Evolutionary conservation across 2,113 vertebrate species (phyloP), one percentile per base, ranked within the genome.

Genomic region (Mesitornis unicolor): DNA sequence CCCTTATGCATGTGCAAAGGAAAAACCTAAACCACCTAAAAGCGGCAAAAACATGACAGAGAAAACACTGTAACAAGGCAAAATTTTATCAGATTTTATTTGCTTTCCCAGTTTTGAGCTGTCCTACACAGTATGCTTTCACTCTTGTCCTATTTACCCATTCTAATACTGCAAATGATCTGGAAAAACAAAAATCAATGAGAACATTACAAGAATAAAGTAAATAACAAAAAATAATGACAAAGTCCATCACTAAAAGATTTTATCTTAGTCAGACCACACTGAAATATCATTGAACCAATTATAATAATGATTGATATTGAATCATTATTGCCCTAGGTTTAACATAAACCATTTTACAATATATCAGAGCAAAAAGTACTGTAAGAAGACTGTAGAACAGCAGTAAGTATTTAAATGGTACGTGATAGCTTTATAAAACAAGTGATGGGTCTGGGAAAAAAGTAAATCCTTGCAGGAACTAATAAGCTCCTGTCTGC

Each of bases 341-440:
- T 91, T 82, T 90, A 93, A 84, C 71, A 90, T 8, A 60, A 75
- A 53, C 42, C 48, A 67, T 80, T 93, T 93, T 81, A 63, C 90
- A 84, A 83, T 90, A 60, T 70, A 95, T 92, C 71, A 96, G 75
- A 86, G 75, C n/a, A 92, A 91, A 43, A 93, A 64, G 22, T 73
- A 56, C 84, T 80, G 31, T 42, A 82, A 93, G 84, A 78, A 13
- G 28, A 71, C 43, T 60, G 61, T 47, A 79, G 74, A 89, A 90
- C 64, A 94, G 51, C 0, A 0, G 15, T 63, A 70, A 95, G 78
- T 73, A 95, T 95, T 94, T 91, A 89, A 94, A 94, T 77, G 57
- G 45, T 43, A 96, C 1, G 7, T 87, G 95, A 83, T 47, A 59
- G 70, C 78, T 83, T 93, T 90, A 47, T 70, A 90, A 82, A 97